Evolutionary conservation across 2,797 vertebrate genomes (phyloP).

Genomic region (Craterocephalus amniculus): DNA sequence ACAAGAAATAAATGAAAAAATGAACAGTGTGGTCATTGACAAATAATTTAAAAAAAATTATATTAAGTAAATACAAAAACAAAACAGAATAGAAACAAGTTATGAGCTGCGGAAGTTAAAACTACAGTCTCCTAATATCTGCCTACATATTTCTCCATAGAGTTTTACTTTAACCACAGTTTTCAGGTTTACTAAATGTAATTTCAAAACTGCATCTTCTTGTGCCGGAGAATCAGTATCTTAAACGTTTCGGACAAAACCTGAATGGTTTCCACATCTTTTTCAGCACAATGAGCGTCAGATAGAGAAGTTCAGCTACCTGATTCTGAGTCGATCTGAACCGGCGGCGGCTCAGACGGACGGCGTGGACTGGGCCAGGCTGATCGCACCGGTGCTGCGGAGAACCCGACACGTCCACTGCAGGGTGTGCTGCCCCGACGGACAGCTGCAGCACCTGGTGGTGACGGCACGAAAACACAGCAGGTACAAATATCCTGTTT

Average conservation of each 20-base stretch:
- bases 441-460: slow-evolving; percentile 80
- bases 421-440: slow-evolving; percentile 82
- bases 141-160: too few species aligned
- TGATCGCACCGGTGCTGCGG: slow-evolving; percentile 80
- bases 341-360: background rate
- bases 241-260: background rate
- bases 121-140: too few species aligned
- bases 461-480: slow-evolving; percentile 83
- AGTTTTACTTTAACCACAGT: too few species aligned
- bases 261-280: background rate
- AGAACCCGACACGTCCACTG: slow-evolving; percentile 87
- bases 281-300: slow-evolving; percentile 73
- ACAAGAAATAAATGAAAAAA: too few species aligned
- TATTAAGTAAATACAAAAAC: too few species aligned
- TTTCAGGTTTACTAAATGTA: too few species aligned
- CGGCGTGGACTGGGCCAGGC: slow-evolving; percentile 79
- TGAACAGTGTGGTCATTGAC: too few species aligned
- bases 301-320: slow-evolving; percentile 87
- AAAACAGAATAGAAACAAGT: too few species aligned
- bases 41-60: too few species aligned
- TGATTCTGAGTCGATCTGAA: slow-evolving; percentile 82
- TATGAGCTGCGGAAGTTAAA: too few species aligned
- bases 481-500: slow-evolving; percentile 72
- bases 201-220: too few species aligned
- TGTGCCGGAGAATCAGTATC: too few species aligned